Evolutionary conservation across 2,113 vertebrate genomes (phyloP).

Genomic region (Phrynosoma platyrhinos): DNA sequence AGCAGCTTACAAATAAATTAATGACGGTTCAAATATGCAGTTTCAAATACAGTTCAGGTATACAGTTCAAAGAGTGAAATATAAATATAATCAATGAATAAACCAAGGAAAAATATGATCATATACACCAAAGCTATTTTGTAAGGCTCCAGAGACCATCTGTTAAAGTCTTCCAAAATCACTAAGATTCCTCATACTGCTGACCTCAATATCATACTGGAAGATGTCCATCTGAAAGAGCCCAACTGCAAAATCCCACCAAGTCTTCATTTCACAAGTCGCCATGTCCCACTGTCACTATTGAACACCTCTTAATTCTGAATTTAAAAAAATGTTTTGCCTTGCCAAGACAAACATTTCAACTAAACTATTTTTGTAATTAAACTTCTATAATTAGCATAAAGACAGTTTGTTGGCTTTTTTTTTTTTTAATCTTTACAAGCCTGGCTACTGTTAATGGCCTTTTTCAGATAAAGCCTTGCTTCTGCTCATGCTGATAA

Average conservation of each 20-base stretch:
- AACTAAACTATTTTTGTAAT: slow-evolving; percentile 58
- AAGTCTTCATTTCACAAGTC: not conserved
- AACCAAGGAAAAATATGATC: not conserved
- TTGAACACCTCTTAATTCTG: not conserved
- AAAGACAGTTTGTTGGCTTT: slow-evolving; percentile 36
- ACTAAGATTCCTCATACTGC: not conserved
- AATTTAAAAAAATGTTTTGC: slow-evolving; percentile 47
- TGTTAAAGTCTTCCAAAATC: not conserved
- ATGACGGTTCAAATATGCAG: no score
- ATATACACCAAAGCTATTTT: not conserved
- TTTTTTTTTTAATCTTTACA: slow-evolving; percentile 49
- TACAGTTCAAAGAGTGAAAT: not conserved
- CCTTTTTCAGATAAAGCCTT: slow-evolving; percentile 53
- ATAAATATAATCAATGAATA: not conserved
- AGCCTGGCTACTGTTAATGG: slow-evolving; percentile 39
- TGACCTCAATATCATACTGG: not conserved
- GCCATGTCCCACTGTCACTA: not conserved
- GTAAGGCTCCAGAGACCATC: not conserved
- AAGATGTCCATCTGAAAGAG: not conserved
- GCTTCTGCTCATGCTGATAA: slow-evolving; percentile 56
- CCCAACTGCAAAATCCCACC: not conserved
- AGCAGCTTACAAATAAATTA: no score
- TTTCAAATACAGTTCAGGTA: no score
- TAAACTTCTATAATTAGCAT: slow-evolving; percentile 66
- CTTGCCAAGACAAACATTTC: slow-evolving; percentile 61